Base-by-base conservation (phyloP, 2,888 invertebrate genomes). In the Cactoblastis cactorum region DNA sequence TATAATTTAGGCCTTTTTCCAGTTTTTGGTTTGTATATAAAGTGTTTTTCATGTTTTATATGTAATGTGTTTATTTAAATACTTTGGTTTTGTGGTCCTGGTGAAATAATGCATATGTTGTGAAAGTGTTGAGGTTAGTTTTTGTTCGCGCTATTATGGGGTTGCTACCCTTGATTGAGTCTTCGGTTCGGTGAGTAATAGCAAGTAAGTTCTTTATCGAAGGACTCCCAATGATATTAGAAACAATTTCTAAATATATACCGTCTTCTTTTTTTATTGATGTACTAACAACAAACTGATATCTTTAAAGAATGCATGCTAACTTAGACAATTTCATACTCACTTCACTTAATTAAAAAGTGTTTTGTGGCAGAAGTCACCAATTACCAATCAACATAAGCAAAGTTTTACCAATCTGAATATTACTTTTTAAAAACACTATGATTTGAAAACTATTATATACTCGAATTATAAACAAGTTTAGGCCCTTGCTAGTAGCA, bases 131-230 rank as follows among this genome's bases (percentile, higher is more conserved):
- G 77, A 87, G 88, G 87, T 88, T 87, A 87, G 83, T 83, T 86
- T 83, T 72, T 63, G 77, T 86, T 86, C 86, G 85, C 85, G 86
- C 87, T 87, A 71, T 80, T 76, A 72, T 68, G 67, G 66, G 72
- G 65, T 63, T 59, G 65, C 65, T 65, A 65, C 57, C 59, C 70
- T 65, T 54, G 55, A 57, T 75, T 71, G 75, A 69, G 77, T 61
- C 77, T 64, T 70, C 88, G 78, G 86, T 73, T 80, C 70, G 87
- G 88, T 88, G 79, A 88, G 88, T 88, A 77, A 74, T 88, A 88
- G 87, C 52, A 38, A 61, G 71, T 87, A 88, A 85, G 86, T 79
- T 79, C 65, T 58, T 54, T 67, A 69, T 46, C 35, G 64, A 83
- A 82, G 77, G 69, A 64, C 71, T 69, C 79, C 83, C 83, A 82